phyloP scores from a whole-genome alignment of 2,113 vertebrate genomes.

The Scortum barcoo region DNA sequence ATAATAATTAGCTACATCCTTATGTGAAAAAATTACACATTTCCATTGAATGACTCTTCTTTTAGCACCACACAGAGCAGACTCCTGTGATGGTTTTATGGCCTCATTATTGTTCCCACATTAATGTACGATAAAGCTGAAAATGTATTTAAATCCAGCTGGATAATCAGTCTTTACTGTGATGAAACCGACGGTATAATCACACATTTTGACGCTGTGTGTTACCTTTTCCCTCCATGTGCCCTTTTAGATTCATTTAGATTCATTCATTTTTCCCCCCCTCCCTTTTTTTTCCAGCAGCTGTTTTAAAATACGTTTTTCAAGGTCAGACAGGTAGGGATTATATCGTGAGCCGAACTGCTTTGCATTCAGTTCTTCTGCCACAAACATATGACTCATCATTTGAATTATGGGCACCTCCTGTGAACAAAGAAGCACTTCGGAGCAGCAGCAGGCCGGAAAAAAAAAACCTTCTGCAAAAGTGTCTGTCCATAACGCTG shows the following conservation, averaged over 20 bases:
- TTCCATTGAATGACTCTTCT: background rate
- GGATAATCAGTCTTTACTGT: background rate
- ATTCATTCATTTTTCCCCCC: background rate
- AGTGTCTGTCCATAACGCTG: constrained; percentile 38
- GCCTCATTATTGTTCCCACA: background rate
- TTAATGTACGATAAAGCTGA: background rate
- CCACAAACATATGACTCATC: constrained; percentile 71
- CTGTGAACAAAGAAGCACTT: constrained; percentile 35
- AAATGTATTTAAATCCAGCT: background rate
- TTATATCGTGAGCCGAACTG: constrained; percentile 44
- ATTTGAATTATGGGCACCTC: constrained; percentile 71
- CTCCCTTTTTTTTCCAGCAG: constrained; percentile 13
- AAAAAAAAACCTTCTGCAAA: constrained; percentile 45
- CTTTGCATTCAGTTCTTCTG: constrained; percentile 76
- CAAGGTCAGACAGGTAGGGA: constrained; percentile 57
- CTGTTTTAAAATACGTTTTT: constrained; percentile 34
- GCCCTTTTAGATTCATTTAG: background rate
- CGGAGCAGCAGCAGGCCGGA: constrained; percentile 28
- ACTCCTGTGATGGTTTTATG: background rate
- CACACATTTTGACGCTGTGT: background rate
- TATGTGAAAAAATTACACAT: background rate
- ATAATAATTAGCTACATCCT: background rate
- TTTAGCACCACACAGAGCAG: background rate
- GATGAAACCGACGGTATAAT: background rate
- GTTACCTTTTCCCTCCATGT: constrained; percentile 7